Evolutionary conservation across 1,140 invertebrate species (phyloP).

Genomic region (Scaptomyza montana): DNA sequence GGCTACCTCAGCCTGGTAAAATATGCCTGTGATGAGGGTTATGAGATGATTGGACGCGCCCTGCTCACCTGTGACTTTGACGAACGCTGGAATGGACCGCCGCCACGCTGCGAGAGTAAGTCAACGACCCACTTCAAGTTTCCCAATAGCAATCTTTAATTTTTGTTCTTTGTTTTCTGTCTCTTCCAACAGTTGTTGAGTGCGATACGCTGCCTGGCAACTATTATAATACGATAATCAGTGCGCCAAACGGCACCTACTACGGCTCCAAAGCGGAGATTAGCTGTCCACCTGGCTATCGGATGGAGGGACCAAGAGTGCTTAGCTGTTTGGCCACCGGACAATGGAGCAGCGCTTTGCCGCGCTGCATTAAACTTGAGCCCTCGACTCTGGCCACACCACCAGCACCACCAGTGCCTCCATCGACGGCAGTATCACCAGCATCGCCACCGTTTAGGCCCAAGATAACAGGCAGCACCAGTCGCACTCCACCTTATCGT

Average conservation of each 20-base stretch:
- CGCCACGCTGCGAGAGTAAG: slow-evolving; percentile 93
- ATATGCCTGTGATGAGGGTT: slow-evolving; percentile 93
- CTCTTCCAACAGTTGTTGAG: slow-evolving; percentile 86
- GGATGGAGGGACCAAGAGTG: slow-evolving; percentile 87
- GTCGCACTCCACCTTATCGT: slow-evolving; percentile 54
- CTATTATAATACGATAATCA: slow-evolving; percentile 88
- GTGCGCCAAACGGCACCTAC: slow-evolving; percentile 87
- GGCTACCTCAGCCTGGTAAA: slow-evolving; percentile 93
- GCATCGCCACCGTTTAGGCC: slow-evolving; percentile 53
- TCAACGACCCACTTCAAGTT: slow-evolving; percentile 23
- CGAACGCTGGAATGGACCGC: slow-evolving; percentile 96
- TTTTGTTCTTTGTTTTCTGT: too few relatives aligned
- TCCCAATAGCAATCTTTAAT: not conserved
- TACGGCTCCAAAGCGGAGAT: slow-evolving; percentile 90
- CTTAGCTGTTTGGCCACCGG: slow-evolving; percentile 90
- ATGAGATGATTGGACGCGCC: slow-evolving; percentile 91
- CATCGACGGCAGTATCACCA: slow-evolving; percentile 17
- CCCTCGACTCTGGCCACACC: slow-evolving; percentile 71
- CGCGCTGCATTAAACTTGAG: slow-evolving; percentile 88
- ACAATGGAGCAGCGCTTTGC: slow-evolving; percentile 90
- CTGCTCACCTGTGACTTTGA: slow-evolving; percentile 95
- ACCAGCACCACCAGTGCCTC: slow-evolving; percentile 23
- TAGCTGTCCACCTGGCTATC: slow-evolving; percentile 89
- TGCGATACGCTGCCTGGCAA: slow-evolving; percentile 90
- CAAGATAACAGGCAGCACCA: slow-evolving; percentile 61